Base-by-base conservation (phyloP, 2,888 invertebrate species). In the Ormia ochracea region DNA sequence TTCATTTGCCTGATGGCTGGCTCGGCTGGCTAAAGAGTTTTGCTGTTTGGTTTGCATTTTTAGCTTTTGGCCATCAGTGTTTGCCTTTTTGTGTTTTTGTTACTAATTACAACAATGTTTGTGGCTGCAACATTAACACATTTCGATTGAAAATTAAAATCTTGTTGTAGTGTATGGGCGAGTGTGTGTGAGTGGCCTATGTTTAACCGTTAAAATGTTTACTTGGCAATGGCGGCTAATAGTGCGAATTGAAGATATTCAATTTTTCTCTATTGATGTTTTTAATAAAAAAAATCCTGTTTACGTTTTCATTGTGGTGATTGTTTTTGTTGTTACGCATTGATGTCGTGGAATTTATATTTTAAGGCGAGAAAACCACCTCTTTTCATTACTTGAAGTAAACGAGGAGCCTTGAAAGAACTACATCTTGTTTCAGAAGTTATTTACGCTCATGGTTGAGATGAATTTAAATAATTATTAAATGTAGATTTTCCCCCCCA, bases 81-180 rank as follows among this genome's bases (percentile, higher is more conserved):
- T 66, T 73, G 72, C n/a, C 36, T 78, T 77, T 70, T 58, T 70
- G 50, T 78, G 72, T 80, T 66, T 68, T 72, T 76, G 80, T 73
- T 73, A 80, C 80, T 80, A 80, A 80, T 80, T 80, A 80, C 80
- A 80, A 80, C 76, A 76, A 73, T 80, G 80, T 73, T 80, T 80
- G 80, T 76, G 80, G 80, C 73, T 76, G 76, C 58, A 58, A 72
- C 80, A 80, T 80, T 80, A 80, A 80, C 80, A 80, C 80, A 80
- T 76, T 80, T 68, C 76, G 76, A 73, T 58, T 76, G 76, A 76
- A 73, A 72, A 58, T 61, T 76, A 45, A 76, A 61, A 4, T 63
- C 56, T 69, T 68, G 23, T 36, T 2, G 12, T 1, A 21, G 17
- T 19, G 31, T 52, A n/a, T n/a, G n/a, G n/a, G 50, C 17, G 36